Evolutionary conservation across 2,888 invertebrate species (phyloP).

Genomic region (Byasa hedistus): DNA sequence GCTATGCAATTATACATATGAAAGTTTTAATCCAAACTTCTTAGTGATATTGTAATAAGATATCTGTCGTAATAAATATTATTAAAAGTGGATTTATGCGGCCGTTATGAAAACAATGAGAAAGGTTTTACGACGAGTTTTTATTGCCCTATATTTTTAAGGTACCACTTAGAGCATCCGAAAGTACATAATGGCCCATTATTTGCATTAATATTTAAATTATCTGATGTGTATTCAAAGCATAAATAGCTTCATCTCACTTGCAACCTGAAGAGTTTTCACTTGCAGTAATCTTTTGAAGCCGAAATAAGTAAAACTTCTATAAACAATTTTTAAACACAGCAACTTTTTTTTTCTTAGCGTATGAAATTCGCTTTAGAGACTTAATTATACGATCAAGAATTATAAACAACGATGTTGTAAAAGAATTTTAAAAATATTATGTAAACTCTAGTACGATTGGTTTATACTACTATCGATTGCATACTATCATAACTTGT

Average conservation of each 20-base stretch:
- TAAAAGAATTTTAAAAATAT: too few species aligned
- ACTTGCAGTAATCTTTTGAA: not conserved
- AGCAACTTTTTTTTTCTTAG: not conserved
- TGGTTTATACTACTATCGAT: too few species aligned
- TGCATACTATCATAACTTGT: too few species aligned
- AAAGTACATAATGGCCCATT: slow-evolving; percentile 25
- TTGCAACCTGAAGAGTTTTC: not conserved
- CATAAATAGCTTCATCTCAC: slow-evolving; percentile 10
- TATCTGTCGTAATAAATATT: slow-evolving; percentile 14
- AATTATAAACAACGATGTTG: too few species aligned
- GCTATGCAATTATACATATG: not conserved
- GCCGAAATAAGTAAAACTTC: not conserved
- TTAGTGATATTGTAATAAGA: slow-evolving; percentile 4
- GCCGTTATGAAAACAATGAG: slow-evolving; percentile 28
- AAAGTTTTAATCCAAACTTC: not conserved
- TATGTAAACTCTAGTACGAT: too few species aligned
- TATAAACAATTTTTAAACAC: not conserved
- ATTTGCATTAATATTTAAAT: slow-evolving; percentile 27
- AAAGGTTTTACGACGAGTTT: slow-evolving; percentile 28
- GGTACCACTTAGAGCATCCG: slow-evolving; percentile 26
- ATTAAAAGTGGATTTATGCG: slow-evolving; percentile 25
- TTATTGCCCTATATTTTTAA: slow-evolving; percentile 30
- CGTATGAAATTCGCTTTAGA: not conserved
- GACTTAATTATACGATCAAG: too few species aligned
- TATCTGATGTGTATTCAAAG: slow-evolving; percentile 16